phyloP scores from a whole-genome alignment of 2,797 vertebrate genomes.

The Spatula clypeata region DNA sequence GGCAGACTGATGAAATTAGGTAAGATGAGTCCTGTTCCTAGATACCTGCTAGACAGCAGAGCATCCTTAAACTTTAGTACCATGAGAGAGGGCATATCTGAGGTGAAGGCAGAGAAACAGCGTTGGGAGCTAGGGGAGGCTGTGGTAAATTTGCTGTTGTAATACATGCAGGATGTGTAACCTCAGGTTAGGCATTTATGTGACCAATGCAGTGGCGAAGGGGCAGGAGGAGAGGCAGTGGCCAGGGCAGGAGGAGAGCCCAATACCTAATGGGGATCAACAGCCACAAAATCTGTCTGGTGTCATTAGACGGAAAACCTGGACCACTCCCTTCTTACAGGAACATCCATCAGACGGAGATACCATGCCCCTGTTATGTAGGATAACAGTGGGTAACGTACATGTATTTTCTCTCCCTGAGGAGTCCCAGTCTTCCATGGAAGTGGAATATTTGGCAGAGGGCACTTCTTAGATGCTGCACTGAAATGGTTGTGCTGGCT shows the following conservation, averaged over 20 bases:
- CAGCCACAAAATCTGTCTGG: neutral
- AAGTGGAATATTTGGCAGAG: neutral
- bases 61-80: neutral
- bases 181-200: neutral
- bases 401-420: neutral
- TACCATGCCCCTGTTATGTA: neutral
- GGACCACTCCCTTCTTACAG: neutral
- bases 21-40: neutral
- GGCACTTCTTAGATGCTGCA: neutral
- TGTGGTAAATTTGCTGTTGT: neutral
- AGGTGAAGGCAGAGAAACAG: neutral
- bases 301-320: neutral
- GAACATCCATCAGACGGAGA: neutral
- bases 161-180: neutral
- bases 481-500: neutral
- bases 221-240: neutral
- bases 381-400: neutral
- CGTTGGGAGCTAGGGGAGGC: neutral
- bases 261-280: neutral
- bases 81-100: neutral
- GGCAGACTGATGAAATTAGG: neutral
- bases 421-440: rapidly evolving
- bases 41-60: neutral
- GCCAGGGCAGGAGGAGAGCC: neutral
- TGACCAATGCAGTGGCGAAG: neutral